A percentile compares a stretch with the other conserved stretches of the same genome.
phyloP scores from a whole-genome alignment of 2,797 vertebrate genomes.

The Coreius guichenoti region DNA sequence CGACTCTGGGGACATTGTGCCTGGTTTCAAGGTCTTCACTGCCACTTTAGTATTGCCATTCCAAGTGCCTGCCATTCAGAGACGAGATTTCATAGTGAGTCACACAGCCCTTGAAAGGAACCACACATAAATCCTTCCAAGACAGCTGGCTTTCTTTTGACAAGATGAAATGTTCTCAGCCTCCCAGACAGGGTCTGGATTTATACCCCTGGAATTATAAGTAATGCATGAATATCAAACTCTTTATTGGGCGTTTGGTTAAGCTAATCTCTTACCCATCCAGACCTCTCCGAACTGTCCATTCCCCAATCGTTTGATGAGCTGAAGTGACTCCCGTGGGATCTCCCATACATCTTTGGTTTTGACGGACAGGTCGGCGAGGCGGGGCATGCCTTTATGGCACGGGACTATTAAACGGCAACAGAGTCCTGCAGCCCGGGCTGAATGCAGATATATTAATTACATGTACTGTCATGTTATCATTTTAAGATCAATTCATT shows the following conservation, averaged over 20 bases:
- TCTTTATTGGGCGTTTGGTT: conserved; percentile 9
- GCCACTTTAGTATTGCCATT: conserved; percentile 99
- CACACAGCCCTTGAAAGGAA: conserved; percentile 18
- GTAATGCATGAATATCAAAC: conserved; percentile 34
- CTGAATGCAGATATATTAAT: conserved; percentile 36
- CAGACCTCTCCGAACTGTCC: conserved; percentile 99
- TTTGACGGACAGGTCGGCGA: conserved; percentile 99
- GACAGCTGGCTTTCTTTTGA: conserved; percentile 19
- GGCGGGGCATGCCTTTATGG: conserved; percentile 99
- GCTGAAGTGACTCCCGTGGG: conserved; percentile 98
- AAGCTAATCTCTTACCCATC: conserved; percentile 90
- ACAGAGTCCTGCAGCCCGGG: conserved; percentile 92
- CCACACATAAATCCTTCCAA: conserved; percentile 13
- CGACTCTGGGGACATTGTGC: conserved; percentile 98
- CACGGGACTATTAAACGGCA: conserved; percentile 97
- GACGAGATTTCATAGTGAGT: conserved; percentile 28
- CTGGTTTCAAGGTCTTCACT: conserved; percentile 98
- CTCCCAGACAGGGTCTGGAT: not conserved
- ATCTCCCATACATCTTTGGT: conserved; percentile 99
- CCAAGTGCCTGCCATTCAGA: conserved; percentile 88
- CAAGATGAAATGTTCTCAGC: conserved; percentile 12
- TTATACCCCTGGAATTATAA: conserved; percentile 19
- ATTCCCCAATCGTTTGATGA: conserved; percentile 99
- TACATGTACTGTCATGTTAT: not conserved
- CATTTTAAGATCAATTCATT: not conserved